Evolutionary conservation across 2,888 invertebrate genomes (phyloP), one percentile per base, ranked within the genome.

Genomic region (Tenthredo notha): DNA sequence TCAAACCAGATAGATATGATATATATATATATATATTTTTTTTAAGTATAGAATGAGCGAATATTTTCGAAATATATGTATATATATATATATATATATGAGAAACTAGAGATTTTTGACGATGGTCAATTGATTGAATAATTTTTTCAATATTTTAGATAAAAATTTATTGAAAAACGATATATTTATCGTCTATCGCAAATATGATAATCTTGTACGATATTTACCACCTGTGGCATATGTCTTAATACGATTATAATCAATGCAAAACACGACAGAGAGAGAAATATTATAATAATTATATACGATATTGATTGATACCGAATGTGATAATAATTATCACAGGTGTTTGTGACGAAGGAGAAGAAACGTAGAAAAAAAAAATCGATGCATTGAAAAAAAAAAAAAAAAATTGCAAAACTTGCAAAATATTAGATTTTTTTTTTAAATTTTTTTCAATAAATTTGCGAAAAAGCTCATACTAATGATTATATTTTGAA

Each of bases 161-260:
- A 21, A 18, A 43, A 43, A 74, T 74, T 74, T 43, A 43, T 40
- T 40, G 1, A n/a, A 70, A 65, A 72, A 40, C n/a, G 40, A 6
- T 72, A 40, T 37, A n/a, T n/a, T 72, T 37, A 72, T 40, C 37
- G 9, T 40, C n/a, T 72, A n/a, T 72, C 72, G 12, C 65, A 80
- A 80, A 61, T 80, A 80, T 80, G 80, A 12, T 80, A 80, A 80
- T 80, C 21, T 61, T 37, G 0, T n/a, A 21, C 3, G 43, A 74
- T 74, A 74, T 74, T 74, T 43, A 43, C 80, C 80, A 80, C 80
- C 80, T 80, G 80, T 80, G 80, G 80, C 80, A 25, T 54, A 25
- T 54, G 25, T 33, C 21, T 37, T 29, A 37, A 37, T 37, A 15
- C 21, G 47, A 47, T 47, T 47, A 47, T 47, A 50, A 77, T 33